Evolutionary conservation across 2,797 vertebrate species (phyloP).

Genomic region (Melanotaenia pygmaea): DNA sequence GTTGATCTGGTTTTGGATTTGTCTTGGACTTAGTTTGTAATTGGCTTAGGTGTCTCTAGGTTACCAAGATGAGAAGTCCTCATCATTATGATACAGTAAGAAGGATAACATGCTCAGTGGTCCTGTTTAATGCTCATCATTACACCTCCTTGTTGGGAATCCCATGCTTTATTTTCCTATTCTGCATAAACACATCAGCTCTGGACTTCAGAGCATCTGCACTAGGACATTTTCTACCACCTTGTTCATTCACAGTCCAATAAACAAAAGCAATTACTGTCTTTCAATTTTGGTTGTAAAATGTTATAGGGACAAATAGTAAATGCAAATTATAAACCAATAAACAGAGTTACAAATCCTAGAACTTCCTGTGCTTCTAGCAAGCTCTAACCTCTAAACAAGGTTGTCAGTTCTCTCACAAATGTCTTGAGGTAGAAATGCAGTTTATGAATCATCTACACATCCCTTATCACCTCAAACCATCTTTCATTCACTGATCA

Average conservation of each 20-base stretch:
- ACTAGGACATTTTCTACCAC: no score
- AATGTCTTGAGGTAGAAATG: no score
- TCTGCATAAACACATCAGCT: background rate
- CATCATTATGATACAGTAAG: background rate
- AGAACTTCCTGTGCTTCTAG: constrained; percentile 11
- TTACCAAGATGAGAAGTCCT: background rate
- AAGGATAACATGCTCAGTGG: background rate
- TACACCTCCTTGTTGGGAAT: background rate
- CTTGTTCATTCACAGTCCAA: background rate
- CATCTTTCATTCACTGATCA: background rate
- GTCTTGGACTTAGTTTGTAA: background rate
- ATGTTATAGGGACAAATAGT: no score
- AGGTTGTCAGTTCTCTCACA: no score
- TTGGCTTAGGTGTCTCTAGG: background rate
- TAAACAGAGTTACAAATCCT: background rate
- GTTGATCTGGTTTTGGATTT: background rate
- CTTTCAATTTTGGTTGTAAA: background rate
- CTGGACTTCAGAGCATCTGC: no score
- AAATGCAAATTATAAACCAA: no score
- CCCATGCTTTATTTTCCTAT: background rate
- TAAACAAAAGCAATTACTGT: background rate
- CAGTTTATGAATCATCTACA: no score
- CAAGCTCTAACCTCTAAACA: background rate
- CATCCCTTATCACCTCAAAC: no score
- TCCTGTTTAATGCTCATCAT: background rate